A percentile compares a stretch with the other conserved stretches of the same genome.
phyloP scores from a whole-genome alignment of 2,113 vertebrate species.

The Zingel zingel region DNA sequence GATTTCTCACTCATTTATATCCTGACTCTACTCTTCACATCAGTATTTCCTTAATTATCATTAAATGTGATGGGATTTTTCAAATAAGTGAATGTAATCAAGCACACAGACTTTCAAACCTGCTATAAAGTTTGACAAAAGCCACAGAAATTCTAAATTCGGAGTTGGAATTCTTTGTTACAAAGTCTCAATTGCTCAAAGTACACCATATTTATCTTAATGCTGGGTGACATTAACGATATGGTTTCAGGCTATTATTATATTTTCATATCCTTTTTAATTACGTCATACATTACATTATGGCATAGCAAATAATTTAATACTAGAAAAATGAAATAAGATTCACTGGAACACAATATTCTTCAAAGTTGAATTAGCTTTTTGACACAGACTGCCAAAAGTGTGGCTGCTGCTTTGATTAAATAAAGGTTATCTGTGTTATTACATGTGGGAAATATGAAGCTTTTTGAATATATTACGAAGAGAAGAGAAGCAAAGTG shows the following conservation, averaged over 20 bases:
- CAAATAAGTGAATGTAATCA: neutral
- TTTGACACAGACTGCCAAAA: slow-evolving; percentile 33
- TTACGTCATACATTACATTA: slow-evolving; percentile 21
- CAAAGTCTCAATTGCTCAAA: neutral
- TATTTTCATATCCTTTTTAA: slow-evolving; percentile 11
- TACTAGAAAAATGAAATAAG: slow-evolving; percentile 11
- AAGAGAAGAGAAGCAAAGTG: too few relatives aligned
- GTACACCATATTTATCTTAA: neutral
- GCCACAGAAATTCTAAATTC: neutral
- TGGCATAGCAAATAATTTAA: slow-evolving; percentile 39
- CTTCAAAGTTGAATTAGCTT: slow-evolving; percentile 53
- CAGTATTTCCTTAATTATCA: slow-evolving; percentile 4
- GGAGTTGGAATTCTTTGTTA: neutral
- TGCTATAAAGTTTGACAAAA: neutral
- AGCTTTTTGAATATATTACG: slow-evolving; percentile 14
- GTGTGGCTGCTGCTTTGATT: slow-evolving; percentile 34
- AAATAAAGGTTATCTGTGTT: slow-evolving; percentile 47
- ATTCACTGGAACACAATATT: slow-evolving; percentile 29
- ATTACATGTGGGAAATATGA: slow-evolving; percentile 27
- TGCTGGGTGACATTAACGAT: slow-evolving; percentile 4
- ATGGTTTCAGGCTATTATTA: slow-evolving; percentile 30
- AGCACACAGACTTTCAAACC: neutral
- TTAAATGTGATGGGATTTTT: neutral
- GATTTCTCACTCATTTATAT: neutral
- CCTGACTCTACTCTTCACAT: neutral